These are phyloP conservation scores for Saccopteryx leptura DNA, from an alignment of 2,113 vertebrate species.

Conservation along the genomic window DNA sequence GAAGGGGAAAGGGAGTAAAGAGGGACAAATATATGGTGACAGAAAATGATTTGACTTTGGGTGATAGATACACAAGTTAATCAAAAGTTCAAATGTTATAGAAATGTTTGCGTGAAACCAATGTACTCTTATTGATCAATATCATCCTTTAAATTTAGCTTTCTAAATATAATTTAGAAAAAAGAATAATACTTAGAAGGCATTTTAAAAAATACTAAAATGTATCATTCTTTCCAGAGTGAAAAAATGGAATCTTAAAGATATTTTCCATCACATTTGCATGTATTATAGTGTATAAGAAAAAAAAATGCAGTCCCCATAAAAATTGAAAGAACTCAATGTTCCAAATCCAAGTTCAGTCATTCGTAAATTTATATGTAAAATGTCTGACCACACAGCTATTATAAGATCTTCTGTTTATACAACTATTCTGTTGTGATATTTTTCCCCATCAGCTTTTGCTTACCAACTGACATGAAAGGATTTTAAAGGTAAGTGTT, in stretches of 20 bases:
- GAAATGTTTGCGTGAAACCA: no score
- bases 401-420: background rate
- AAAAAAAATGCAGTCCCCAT: background rate
- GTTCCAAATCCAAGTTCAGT: constrained; percentile 23
- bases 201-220: constrained; percentile 18
- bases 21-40: no score
- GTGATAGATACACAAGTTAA: no score
- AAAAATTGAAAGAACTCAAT: constrained; percentile 14
- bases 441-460: background rate
- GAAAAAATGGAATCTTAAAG: constrained; percentile 33
- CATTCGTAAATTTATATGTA: constrained; percentile 3
- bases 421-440: background rate
- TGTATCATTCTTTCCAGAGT: background rate
- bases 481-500: background rate
- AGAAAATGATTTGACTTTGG: no score
- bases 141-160: no score
- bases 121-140: no score
- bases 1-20: no score
- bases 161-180: no score
- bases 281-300: background rate
- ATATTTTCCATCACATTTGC: background rate
- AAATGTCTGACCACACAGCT: background rate
- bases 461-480: background rate
- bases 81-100: no score
- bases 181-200: constrained; percentile 15